Evolutionary conservation across 2,888 invertebrate species (phyloP).

Genomic region (Epirrita christyi): DNA sequence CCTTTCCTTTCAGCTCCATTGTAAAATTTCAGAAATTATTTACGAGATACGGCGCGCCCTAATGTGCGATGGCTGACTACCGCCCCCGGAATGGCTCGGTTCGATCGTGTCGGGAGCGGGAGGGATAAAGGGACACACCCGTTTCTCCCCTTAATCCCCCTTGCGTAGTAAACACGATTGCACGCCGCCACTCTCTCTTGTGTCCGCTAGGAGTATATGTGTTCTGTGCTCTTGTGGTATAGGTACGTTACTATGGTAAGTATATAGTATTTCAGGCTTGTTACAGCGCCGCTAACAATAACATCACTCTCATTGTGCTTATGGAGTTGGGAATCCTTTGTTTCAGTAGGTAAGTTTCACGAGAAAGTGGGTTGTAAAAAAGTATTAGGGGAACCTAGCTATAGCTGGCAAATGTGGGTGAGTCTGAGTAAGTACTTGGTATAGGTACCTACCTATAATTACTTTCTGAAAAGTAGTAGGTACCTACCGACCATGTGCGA

Average conservation of each 20-base stretch:
- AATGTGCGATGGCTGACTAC: conserved; percentile 58
- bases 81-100: conserved; percentile 58
- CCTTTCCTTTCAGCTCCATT: conserved; percentile 91
- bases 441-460: too few relatives aligned
- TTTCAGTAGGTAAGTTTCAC: conserved; percentile 18
- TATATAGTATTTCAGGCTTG: conserved; percentile 60
- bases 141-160: conserved; percentile 62
- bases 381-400: not conserved
- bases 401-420: too few relatives aligned
- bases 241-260: conserved; percentile 26
- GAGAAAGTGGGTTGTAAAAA: conserved; percentile 6
- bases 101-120: conserved; percentile 69
- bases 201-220: too few relatives aligned
- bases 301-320: conserved; percentile 22
- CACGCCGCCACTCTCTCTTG: conserved; percentile 68
- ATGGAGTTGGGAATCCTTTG: conserved; percentile 27
- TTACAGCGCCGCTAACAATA: conserved; percentile 33
- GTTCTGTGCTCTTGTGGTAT: too few relatives aligned
- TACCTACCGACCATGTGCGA: too few relatives aligned
- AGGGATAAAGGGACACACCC: conserved; percentile 54
- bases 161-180: conserved; percentile 74
- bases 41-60: conserved; percentile 59
- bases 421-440: too few relatives aligned
- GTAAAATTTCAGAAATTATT: conserved; percentile 44
- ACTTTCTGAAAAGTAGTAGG: too few relatives aligned